Percentiles rank a stretch among this genome's conserved stretches.
Evolutionary conservation across 2,888 invertebrate genomes (phyloP).

Genomic region (Parochlus steinenii): DNA sequence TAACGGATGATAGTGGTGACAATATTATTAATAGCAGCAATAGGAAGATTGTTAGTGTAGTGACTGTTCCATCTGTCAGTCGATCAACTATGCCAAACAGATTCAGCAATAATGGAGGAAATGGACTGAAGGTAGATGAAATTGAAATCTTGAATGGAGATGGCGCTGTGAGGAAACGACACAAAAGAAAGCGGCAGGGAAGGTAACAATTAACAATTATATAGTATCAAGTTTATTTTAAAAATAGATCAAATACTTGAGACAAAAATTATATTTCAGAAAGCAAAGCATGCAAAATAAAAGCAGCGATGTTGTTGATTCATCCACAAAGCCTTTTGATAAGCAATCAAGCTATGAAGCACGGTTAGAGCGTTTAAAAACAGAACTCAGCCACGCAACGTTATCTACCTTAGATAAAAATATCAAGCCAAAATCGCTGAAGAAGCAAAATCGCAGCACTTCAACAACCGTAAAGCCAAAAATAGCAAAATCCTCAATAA

Average conservation of each 20-base stretch:
- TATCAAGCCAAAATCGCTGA: conserved; percentile 3
- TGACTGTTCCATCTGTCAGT: conserved; percentile 25
- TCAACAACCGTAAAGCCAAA: too few species aligned
- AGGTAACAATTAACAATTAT: conserved; percentile 20
- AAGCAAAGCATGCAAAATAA: conserved; percentile 6
- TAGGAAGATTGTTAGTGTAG: conserved; percentile 24
- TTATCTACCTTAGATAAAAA: conserved; percentile 7
- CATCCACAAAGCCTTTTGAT: not conserved
- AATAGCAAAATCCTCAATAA: not conserved
- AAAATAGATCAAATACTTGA: too few species aligned
- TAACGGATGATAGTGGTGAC: conserved; percentile 28
- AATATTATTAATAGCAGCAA: conserved; percentile 25
- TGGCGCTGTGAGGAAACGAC: conserved; percentile 23
- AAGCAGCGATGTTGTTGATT: too few species aligned
- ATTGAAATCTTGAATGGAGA: conserved; percentile 26
- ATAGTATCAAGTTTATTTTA: too few species aligned
- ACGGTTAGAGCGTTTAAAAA: conserved; percentile 1
- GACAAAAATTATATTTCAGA: too few species aligned
- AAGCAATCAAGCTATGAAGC: conserved; percentile 8
- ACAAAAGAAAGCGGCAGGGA: conserved; percentile 26
- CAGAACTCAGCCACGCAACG: conserved; percentile 6
- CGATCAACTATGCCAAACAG: conserved; percentile 29
- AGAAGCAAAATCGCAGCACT: conserved; percentile 1
- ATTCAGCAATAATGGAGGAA: conserved; percentile 30
- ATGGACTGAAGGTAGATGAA: conserved; percentile 28